Conservation (phyloP, 2,797 vertebrate genomes). For the Antrozous pallidus region DNA sequence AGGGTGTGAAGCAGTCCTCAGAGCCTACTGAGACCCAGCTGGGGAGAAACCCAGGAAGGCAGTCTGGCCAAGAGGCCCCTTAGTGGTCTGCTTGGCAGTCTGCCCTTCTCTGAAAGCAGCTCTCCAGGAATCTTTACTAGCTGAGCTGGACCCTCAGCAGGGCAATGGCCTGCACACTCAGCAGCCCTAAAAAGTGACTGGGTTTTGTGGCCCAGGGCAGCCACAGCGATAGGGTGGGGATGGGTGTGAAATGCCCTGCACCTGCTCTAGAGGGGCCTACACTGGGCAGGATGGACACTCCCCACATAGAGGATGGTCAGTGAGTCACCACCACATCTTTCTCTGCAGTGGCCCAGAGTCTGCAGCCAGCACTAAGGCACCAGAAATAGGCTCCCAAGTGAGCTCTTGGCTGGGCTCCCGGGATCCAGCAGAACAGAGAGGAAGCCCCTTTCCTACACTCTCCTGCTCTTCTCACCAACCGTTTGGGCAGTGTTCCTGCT, state of each 20-base stretch:
- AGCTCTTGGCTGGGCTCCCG: background rate
- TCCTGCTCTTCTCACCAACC: background rate
- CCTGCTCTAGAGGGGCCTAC: background rate
- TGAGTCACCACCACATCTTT: background rate
- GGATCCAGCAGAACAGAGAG: background rate
- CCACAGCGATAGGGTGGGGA: accelerated
- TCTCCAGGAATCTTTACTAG: background rate
- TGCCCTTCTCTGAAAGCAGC: background rate
- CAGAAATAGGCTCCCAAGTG: background rate
- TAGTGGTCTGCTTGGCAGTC: background rate
- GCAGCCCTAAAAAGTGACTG: background rate
- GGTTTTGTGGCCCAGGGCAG: background rate
- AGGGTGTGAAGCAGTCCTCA: background rate
- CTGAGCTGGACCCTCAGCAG: background rate
- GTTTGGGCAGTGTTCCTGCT: background rate
- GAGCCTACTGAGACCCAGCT: background rate
- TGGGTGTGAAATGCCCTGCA: too few relatives aligned
- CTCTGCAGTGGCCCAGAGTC: background rate
- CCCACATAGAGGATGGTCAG: background rate
- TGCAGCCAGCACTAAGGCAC: background rate
- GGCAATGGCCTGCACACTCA: background rate
- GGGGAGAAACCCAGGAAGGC: background rate
- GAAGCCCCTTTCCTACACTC: background rate
- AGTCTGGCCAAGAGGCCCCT: too few relatives aligned
- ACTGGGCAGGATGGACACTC: background rate